A percentile compares a stretch with the other conserved stretches of the same genome.
phyloP scores from a whole-genome alignment of 2,888 invertebrate species.

The Pasiphila rectangulata region DNA sequence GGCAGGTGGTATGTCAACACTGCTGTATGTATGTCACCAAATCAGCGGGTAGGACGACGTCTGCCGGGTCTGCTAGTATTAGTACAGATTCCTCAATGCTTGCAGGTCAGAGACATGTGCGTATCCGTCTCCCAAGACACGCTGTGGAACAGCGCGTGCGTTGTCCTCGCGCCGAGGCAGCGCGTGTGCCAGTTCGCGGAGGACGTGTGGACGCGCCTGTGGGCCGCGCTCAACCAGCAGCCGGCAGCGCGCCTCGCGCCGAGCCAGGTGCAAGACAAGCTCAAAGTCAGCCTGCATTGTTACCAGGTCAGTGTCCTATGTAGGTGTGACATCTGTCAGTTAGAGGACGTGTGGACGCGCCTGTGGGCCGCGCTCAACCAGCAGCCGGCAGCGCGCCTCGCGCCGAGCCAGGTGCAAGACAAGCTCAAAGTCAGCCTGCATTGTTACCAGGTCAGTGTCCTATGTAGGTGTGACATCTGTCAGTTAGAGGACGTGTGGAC shows the following conservation, averaged over 20 bases:
- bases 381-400: slow-evolving; percentile 73
- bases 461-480: no score
- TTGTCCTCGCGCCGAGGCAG: slow-evolving; percentile 91
- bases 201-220: slow-evolving; percentile 91
- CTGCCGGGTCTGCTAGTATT: no score
- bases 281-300: slow-evolving; percentile 89
- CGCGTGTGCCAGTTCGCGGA: slow-evolving; percentile 89
- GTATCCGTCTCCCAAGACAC: slow-evolving; percentile 87
- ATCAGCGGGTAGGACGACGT: no score
- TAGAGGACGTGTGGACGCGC: slow-evolving; percentile 91
- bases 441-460: slow-evolving; percentile 84
- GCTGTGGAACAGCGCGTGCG: slow-evolving; percentile 90
- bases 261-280: slow-evolving; percentile 87
- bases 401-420: slow-evolving; percentile 86
- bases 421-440: slow-evolving; percentile 89
- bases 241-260: slow-evolving; percentile 81
- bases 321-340: slow-evolving; percentile 88
- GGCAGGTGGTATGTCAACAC: no score
- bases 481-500: slow-evolving; percentile 93
- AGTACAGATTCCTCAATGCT: no score
- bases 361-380: slow-evolving; percentile 86
- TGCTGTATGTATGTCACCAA: no score
- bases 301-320: slow-evolving; percentile 82
- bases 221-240: slow-evolving; percentile 83
- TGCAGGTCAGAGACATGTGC: slow-evolving; percentile 69